Evolutionary conservation across 2,113 vertebrate species (phyloP).

Genomic region (Pollachius pollachius): DNA sequence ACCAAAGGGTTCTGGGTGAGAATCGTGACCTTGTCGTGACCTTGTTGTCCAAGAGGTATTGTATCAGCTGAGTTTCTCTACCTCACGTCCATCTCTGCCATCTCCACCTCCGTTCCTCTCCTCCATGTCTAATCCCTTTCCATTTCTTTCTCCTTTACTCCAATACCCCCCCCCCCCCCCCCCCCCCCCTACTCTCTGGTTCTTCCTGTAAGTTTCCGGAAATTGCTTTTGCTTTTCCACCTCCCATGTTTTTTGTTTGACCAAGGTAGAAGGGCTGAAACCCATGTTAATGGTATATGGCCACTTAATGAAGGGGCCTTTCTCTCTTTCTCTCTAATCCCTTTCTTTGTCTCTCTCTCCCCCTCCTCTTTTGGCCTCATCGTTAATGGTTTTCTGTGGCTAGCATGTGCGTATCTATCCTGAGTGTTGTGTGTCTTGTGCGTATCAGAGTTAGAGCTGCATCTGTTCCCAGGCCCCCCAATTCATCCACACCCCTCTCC

Average conservation of each 20-base stretch:
- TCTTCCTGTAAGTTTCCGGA: no score
- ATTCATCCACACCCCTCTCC: constrained; percentile 14
- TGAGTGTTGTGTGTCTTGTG: constrained; percentile 1
- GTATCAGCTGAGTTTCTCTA: constrained; percentile 68
- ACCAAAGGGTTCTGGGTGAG: constrained; percentile 25
- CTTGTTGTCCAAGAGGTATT: constrained; percentile 55
- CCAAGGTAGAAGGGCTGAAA: no score
- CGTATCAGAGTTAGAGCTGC: neutral
- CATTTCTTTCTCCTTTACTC: constrained; percentile 7
- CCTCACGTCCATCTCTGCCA: constrained; percentile 66
- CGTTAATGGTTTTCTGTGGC: no score
- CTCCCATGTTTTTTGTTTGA: no score
- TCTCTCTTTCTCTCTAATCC: constrained; percentile 7
- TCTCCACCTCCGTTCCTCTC: constrained; percentile 40
- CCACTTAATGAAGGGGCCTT: constrained; percentile 2
- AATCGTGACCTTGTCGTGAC: neutral
- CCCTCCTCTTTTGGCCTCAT: neutral
- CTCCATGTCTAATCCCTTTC: constrained; percentile 37
- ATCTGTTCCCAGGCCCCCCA: neutral
- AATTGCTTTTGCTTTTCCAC: no score
- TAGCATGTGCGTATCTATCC: neutral
- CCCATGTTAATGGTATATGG: no score
- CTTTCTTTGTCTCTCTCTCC: constrained; percentile 22
- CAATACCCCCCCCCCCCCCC: constrained; percentile 5
- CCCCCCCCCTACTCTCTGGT: neutral